phyloP scores from a whole-genome alignment of 2,797 vertebrate genomes.

The Manis javanica region DNA sequence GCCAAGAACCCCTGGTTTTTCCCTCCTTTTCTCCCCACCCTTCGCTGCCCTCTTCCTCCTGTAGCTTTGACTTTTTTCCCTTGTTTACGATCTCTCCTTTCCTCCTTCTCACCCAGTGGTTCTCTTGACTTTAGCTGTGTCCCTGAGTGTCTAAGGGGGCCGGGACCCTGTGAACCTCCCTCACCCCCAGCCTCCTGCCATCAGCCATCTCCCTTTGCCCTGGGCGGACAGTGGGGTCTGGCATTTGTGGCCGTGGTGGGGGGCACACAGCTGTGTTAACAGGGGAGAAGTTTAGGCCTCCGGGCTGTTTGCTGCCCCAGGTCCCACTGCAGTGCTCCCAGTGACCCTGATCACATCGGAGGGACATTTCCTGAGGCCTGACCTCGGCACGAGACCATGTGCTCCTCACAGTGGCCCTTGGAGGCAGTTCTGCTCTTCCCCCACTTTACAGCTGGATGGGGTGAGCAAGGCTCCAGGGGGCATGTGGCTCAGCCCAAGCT shows the following conservation, averaged over 20 bases:
- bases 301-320: not conserved
- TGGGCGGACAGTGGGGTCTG: not conserved
- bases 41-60: not conserved
- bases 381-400: not conserved
- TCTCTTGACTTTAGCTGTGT: not conserved
- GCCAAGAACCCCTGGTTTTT: not conserved
- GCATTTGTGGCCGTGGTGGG: fast-evolving
- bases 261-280: not conserved
- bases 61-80: not conserved
- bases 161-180: not conserved
- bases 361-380: not conserved
- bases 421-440: not conserved
- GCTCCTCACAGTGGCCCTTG: not conserved
- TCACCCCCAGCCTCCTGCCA: too few species aligned
- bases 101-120: not conserved
- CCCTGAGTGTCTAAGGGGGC: fast-evolving
- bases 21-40: not conserved
- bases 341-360: not conserved
- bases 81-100: not conserved
- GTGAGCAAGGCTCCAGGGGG: fast-evolving
- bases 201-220: not conserved
- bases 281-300: too few species aligned
- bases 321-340: not conserved
- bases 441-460: not conserved
- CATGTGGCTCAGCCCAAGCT: not conserved